These are phyloP conservation scores for Pleuronectes platessa DNA, from an alignment of 2,113 vertebrate genomes.

Conservation along the genomic window DNA sequence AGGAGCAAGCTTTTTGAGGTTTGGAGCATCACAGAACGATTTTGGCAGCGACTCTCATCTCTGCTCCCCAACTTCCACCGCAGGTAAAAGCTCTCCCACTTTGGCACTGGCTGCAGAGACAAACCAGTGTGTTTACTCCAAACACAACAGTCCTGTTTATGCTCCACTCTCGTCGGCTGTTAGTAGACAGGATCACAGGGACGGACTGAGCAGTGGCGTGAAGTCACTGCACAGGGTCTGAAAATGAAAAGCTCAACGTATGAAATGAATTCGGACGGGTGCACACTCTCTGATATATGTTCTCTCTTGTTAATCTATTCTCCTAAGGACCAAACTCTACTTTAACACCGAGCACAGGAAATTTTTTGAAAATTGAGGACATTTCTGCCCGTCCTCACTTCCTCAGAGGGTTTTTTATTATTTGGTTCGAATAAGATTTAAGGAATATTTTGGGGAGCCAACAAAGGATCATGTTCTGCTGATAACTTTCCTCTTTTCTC, in stretches of 20 bases:
- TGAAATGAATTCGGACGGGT: background rate
- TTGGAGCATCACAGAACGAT: conserved; percentile 40
- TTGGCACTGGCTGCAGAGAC: background rate
- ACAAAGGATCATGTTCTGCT: background rate
- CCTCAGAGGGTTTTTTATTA: too few species aligned
- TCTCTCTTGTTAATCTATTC: too few species aligned
- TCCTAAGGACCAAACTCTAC: background rate
- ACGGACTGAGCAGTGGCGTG: background rate
- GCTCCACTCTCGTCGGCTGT: background rate
- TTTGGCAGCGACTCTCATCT: conserved; percentile 49
- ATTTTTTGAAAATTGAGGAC: too few species aligned
- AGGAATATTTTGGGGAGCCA: too few species aligned
- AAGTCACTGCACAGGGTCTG: background rate
- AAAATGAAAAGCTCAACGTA: conserved; percentile 2
- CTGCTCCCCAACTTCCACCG: conserved; percentile 13
- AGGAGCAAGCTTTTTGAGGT: conserved; percentile 39
- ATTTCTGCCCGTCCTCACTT: too few species aligned
- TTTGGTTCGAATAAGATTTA: too few species aligned
- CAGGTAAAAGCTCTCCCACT: conserved; percentile 37
- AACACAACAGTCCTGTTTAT: conserved; percentile 14
- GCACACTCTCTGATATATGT: background rate
- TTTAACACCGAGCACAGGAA: background rate
- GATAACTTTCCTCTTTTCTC: background rate
- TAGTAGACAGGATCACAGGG: conserved; percentile 23
- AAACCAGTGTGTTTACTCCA: conserved; percentile 20